phyloP scores from a whole-genome alignment of 1,140 invertebrate species.

The Schlechtendalia chinensis region DNA sequence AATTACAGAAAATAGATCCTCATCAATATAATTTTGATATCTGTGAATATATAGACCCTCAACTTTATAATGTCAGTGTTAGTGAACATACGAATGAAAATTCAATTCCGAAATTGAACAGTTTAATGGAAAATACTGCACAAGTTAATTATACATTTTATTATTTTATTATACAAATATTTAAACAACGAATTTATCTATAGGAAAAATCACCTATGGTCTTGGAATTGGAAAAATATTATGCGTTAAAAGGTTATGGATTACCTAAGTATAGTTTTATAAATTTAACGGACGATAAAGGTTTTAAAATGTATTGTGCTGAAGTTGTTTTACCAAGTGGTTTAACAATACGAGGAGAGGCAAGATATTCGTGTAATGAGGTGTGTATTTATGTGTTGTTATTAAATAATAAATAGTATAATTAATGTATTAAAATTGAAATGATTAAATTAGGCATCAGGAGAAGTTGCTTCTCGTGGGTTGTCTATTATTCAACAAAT shows the following conservation, averaged over 20 bases:
- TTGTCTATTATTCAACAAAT: constrained; percentile 37
- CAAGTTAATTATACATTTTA: not conserved
- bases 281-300: constrained; percentile 11
- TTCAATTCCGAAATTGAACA: not conserved
- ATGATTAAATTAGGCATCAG: constrained; percentile 8
- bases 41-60: not conserved
- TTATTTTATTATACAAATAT: not conserved
- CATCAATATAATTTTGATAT: too few relatives aligned
- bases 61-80: not conserved
- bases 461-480: constrained; percentile 29
- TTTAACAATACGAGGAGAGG: constrained; percentile 21
- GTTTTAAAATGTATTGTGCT: constrained; percentile 4
- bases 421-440: not conserved
- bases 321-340: constrained; percentile 30
- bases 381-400: not conserved
- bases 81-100: not conserved
- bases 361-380: constrained; percentile 16
- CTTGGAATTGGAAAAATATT: constrained; percentile 26
- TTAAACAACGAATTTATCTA: not conserved
- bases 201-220: not conserved
- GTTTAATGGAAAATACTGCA: not conserved
- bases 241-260: constrained; percentile 8
- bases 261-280: constrained; percentile 21
- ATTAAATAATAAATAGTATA: not conserved
- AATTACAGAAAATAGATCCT: not conserved